Evolutionary conservation across 2,888 invertebrate genomes (phyloP).

Genomic region (Odontocerum albicorne): DNA sequence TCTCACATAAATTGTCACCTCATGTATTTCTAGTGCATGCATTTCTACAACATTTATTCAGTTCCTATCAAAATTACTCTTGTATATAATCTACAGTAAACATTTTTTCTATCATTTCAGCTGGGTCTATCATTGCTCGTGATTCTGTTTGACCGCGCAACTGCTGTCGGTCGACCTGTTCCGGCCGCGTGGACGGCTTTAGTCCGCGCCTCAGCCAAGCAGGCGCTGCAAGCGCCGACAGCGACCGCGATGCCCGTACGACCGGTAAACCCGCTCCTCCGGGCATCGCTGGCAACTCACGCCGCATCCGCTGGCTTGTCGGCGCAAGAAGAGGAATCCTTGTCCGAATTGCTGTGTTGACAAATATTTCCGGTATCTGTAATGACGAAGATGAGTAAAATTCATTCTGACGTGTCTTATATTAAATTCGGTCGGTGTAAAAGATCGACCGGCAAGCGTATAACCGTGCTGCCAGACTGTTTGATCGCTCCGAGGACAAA

Average conservation of each 20-base stretch:
- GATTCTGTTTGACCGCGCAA: conserved; percentile 54
- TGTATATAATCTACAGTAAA: too few relatives aligned
- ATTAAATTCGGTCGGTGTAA: too few relatives aligned
- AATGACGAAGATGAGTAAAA: not conserved
- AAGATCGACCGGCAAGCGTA: too few relatives aligned
- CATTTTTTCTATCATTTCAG: too few relatives aligned
- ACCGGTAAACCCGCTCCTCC: not conserved
- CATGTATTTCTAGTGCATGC: too few relatives aligned
- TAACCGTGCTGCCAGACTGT: too few relatives aligned
- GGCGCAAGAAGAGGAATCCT: conserved; percentile 15
- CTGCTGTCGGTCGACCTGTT: conserved; percentile 47
- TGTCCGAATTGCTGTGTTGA: conserved; percentile 20
- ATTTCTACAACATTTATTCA: too few relatives aligned
- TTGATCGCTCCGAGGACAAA: too few relatives aligned
- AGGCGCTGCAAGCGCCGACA: conserved; percentile 10
- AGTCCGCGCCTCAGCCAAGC: conserved; percentile 19
- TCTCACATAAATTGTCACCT: too few relatives aligned
- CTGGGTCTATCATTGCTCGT: conserved; percentile 60
- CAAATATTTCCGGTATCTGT: too few relatives aligned
- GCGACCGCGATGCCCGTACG: not conserved
- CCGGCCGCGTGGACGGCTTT: conserved; percentile 37
- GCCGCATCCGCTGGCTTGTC: conserved; percentile 7
- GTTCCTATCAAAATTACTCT: too few relatives aligned
- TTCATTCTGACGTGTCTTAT: not conserved
- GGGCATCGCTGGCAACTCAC: conserved; percentile 10